A percentile compares a stretch with the other conserved stretches of the same genome.
These are phyloP conservation scores for Forbesichthys papilliferus DNA, from an alignment of 2,113 vertebrate genomes.

Conservation along the genomic window DNA sequence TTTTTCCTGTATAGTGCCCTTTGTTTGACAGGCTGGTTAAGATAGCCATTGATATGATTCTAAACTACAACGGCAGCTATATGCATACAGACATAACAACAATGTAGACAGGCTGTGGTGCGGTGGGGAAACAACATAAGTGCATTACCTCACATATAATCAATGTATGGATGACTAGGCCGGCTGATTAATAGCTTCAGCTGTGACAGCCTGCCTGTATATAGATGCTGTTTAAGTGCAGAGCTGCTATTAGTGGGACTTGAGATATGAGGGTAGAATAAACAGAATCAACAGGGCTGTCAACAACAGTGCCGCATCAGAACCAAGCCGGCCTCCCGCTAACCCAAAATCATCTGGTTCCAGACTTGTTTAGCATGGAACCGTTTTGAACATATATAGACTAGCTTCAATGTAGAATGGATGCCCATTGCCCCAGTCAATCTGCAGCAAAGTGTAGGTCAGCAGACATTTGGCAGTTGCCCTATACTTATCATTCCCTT, in stretches of 20 bases:
- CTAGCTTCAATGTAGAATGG: not conserved
- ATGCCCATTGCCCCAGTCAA: slow-evolving; percentile 1
- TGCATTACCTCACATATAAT: slow-evolving; percentile 68
- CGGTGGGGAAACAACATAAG: slow-evolving; percentile 27
- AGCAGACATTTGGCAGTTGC: slow-evolving; percentile 6
- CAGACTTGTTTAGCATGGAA: slow-evolving; percentile 25
- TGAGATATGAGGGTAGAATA: slow-evolving; percentile 59
- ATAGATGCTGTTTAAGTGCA: slow-evolving; percentile 52
- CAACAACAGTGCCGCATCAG: slow-evolving; percentile 61
- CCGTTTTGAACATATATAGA: slow-evolving; percentile 25
- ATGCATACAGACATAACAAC: slow-evolving; percentile 9
- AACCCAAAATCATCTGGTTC: slow-evolving; percentile 37
- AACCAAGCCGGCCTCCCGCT: slow-evolving; percentile 33
- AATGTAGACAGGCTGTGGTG: slow-evolving; percentile 41
- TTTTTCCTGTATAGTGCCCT: not conserved
- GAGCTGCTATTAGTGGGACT: slow-evolving; percentile 68
- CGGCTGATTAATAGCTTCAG: slow-evolving; percentile 65
- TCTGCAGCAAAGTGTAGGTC: not conserved
- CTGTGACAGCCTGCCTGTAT: slow-evolving; percentile 54
- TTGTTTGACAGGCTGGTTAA: not conserved
- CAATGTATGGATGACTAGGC: slow-evolving; percentile 54
- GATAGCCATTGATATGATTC: slow-evolving; percentile 22
- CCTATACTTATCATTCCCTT: slow-evolving; percentile 26
- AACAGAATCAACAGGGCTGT: slow-evolving; percentile 72
- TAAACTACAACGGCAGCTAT: slow-evolving; percentile 34